Conservation (phyloP, 2,797 vertebrate genomes). For the Onychomys torridus region DNA sequence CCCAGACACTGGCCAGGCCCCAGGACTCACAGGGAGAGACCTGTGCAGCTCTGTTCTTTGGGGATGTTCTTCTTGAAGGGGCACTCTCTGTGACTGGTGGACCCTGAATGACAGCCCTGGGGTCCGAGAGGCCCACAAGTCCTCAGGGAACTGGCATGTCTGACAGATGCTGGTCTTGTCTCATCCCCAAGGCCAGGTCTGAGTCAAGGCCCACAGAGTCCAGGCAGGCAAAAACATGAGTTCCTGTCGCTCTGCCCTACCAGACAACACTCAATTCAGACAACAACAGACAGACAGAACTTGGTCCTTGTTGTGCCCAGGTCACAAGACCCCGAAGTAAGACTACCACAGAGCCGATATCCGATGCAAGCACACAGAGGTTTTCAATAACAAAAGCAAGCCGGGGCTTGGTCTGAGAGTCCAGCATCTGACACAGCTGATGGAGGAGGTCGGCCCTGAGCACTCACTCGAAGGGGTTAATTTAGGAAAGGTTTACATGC, state of each 20-base stretch:
- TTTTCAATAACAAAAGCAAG: no score
- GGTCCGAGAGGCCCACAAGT: not conserved
- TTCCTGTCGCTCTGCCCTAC: not conserved
- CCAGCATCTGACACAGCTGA: no score
- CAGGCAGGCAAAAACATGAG: no score
- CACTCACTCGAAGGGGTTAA: no score
- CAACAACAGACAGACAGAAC: not conserved
- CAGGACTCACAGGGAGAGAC: rapidly evolving
- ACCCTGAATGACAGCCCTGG: rapidly evolving
- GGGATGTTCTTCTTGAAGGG: not conserved
- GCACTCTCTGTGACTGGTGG: rapidly evolving
- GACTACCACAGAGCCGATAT: no score
- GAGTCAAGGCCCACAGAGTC: not conserved
- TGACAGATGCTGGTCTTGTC: not conserved
- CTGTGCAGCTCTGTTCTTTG: not conserved
- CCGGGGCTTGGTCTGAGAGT: no score
- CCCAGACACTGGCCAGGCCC: not conserved
- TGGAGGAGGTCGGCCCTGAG: no score
- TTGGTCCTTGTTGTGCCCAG: not conserved
- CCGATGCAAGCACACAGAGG: no score
- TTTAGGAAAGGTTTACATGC: no score
- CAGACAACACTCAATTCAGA: not conserved
- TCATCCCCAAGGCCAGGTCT: not conserved
- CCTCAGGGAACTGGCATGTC: not conserved
- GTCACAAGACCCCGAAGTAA: no score